These are phyloP conservation scores for Eudemis profundana DNA, from an alignment of 2,888 invertebrate genomes.

Conservation along the genomic window DNA sequence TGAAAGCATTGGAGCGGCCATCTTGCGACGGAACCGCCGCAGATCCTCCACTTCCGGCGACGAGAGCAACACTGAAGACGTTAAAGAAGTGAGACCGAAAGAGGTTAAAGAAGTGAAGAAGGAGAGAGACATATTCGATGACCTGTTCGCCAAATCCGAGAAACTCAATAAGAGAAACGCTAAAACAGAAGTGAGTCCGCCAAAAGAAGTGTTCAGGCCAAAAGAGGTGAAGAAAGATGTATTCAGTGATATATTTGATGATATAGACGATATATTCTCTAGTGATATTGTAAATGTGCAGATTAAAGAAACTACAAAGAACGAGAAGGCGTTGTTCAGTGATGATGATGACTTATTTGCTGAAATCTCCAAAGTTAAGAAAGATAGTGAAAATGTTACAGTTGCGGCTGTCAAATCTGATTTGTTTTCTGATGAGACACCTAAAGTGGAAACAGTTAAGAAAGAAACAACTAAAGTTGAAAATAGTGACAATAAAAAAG, in stretches of 20 bases:
- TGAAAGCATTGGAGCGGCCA: conserved; percentile 75
- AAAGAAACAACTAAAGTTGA: not conserved
- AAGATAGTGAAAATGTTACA: conserved; percentile 7
- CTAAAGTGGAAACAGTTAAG: conserved; percentile 1
- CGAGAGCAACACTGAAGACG: conserved; percentile 53
- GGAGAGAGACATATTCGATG: conserved; percentile 70
- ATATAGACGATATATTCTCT: conserved; percentile 77
- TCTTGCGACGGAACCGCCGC: conserved; percentile 67
- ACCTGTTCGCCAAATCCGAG: conserved; percentile 68
- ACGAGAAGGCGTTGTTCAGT: conserved; percentile 67
- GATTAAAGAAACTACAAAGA: conserved; percentile 51
- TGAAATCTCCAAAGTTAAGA: conserved; percentile 54
- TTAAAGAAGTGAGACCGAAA: conserved; percentile 18
- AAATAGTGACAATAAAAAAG: not conserved
- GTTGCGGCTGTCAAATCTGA: conserved; percentile 11
- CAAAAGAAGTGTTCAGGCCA: conserved; percentile 49
- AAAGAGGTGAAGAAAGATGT: conserved; percentile 62
- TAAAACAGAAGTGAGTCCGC: conserved; percentile 46
- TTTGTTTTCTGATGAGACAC: conserved; percentile 8
- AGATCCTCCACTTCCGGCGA: conserved; percentile 66
- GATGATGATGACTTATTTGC: conserved; percentile 72
- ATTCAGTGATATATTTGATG: conserved; percentile 78
- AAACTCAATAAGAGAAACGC: conserved; percentile 47
- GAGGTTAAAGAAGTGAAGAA: conserved; percentile 43
- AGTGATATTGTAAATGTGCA: conserved; percentile 61